A percentile compares a stretch with the other conserved stretches of the same genome.
Conservation (phyloP, 2,797 vertebrate species). For the Lithobates pipiens region DNA sequence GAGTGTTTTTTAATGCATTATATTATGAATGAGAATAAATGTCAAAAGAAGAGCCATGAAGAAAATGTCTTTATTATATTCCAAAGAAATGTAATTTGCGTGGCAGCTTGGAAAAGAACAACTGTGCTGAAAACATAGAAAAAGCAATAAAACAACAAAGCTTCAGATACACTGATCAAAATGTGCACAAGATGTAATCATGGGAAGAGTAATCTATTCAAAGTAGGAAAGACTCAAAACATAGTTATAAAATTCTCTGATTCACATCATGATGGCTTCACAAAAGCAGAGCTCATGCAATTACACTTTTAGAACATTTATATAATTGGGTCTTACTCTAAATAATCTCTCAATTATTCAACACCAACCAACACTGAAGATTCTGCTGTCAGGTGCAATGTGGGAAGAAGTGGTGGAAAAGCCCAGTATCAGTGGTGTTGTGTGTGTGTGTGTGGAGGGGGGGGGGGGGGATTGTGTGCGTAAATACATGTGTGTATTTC, state of each 20-base stretch:
- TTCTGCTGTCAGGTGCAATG: no score
- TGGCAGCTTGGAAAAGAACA: constrained; percentile 7
- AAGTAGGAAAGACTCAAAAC: neutral
- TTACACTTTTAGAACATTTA: neutral
- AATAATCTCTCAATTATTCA: neutral
- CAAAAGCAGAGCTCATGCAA: neutral
- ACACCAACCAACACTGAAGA: no score
- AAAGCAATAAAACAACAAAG: constrained; percentile 20
- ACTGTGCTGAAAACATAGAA: neutral
- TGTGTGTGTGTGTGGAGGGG: no score
- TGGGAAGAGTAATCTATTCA: constrained; percentile 9
- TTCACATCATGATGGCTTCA: neutral
- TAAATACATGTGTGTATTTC: no score
- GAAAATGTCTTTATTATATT: neutral
- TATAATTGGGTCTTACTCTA: neutral
- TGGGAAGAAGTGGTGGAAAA: no score
- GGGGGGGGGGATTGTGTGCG: no score
- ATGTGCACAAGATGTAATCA: constrained; percentile 6
- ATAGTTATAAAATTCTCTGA: neutral
- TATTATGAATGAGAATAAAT: neutral
- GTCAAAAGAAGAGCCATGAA: neutral
- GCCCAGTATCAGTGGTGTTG: no score
- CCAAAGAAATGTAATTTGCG: constrained; percentile 18
- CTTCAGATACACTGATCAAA: constrained; percentile 7
- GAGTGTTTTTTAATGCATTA: neutral